These are phyloP conservation scores for Emydoidea blandingii DNA, from an alignment of 2,797 vertebrate genomes.

Conservation along the genomic window DNA sequence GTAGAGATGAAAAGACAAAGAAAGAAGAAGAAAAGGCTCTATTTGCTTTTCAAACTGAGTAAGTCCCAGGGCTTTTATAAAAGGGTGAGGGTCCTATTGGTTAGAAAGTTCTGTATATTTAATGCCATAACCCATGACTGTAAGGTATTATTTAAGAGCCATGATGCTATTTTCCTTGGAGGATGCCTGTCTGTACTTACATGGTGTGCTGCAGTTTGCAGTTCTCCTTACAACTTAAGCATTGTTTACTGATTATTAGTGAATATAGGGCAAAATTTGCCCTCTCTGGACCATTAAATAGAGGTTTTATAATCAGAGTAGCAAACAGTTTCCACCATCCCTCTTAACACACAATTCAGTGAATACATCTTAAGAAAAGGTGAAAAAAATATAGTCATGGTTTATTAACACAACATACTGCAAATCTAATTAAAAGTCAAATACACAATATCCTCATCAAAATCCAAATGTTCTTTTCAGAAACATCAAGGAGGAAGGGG, in stretches of 20 bases:
- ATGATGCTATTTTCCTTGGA: constrained; percentile 43
- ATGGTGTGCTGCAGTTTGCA: constrained; percentile 39
- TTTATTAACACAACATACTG: constrained; percentile 77
- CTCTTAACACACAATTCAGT: background rate
- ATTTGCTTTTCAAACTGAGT: constrained; percentile 40
- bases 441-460: constrained; percentile 80
- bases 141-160: constrained; percentile 57
- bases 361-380: constrained; percentile 3
- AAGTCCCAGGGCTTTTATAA: constrained; percentile 52
- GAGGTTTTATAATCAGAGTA: background rate
- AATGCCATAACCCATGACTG: constrained; percentile 49
- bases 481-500: constrained; percentile 82
- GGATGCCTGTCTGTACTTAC: constrained; percentile 45
- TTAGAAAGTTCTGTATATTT: constrained; percentile 54
- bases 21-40: background rate
- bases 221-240: constrained; percentile 53
- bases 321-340: background rate
- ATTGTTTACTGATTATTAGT: constrained; percentile 64
- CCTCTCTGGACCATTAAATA: constrained; percentile 42
- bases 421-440: constrained; percentile 85
- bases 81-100: constrained; percentile 45
- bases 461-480: constrained; percentile 83
- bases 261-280: constrained; percentile 41
- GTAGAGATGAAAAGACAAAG: background rate
- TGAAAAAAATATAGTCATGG: constrained; percentile 21